Conservation (phyloP, 2,113 vertebrate genomes). For the Geococcyx californianus region DNA sequence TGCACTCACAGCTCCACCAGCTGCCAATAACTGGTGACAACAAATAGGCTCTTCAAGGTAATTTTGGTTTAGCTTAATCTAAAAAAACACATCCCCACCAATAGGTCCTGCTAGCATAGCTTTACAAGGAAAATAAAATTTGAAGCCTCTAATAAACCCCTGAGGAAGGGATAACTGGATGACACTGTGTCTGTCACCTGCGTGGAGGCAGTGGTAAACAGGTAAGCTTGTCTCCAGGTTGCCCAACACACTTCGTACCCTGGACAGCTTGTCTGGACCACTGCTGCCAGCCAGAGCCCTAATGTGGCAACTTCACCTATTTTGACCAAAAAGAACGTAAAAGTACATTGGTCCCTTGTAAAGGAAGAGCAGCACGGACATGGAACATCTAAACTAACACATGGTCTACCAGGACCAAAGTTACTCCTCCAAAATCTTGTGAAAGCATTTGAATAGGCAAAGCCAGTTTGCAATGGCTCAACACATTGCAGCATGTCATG, state of each 20-base stretch:
- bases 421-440: background rate
- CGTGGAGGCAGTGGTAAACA: accelerated
- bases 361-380: background rate
- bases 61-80: background rate
- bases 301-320: background rate
- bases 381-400: background rate
- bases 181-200: background rate
- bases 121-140: background rate
- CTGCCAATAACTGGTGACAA: accelerated
- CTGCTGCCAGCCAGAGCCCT: background rate
- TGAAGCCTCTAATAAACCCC: background rate
- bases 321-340: background rate
- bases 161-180: background rate
- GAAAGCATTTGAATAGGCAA: conserved; percentile 29
- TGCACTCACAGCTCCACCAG: background rate
- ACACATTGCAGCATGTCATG: background rate
- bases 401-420: background rate
- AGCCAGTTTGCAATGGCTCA: background rate
- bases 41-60: background rate
- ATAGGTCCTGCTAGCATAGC: accelerated
- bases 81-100: background rate
- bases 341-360: background rate
- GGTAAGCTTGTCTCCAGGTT: background rate
- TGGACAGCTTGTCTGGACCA: background rate
- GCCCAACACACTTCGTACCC: background rate